Evolutionary conservation across 2,113 vertebrate species (phyloP), one percentile per base, ranked within the genome.

Genomic region (Zosterops japonicus): DNA sequence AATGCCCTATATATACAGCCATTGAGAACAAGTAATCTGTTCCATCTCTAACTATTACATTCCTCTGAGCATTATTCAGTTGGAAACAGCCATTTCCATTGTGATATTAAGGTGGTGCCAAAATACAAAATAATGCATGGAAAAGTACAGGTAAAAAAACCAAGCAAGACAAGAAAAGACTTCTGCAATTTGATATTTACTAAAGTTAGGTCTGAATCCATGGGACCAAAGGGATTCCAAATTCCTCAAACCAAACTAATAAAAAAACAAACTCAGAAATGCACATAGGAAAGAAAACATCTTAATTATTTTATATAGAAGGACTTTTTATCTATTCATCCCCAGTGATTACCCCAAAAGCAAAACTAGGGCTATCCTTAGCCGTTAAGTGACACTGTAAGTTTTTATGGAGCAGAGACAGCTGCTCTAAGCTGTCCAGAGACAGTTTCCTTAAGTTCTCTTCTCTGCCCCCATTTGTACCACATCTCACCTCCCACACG

Each of bases 401-500:
- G 5, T 8, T 27, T 70, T 77, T 63, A 31, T 12, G 7, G 24
- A 78, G 20, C 5, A 61, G 14, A 91, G 24, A 10, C 47, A 64
- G 44, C 12, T 85, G 36, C 20, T 59, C 14, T 9, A 33, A 52
- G 10, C 22, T 50, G 23, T 44, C 28, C 18, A 21, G 63, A 68
- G 44, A 59, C 22, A 68, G 36, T 86, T 31, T 57, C 70, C 44
- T 29, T 29, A 15, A 71, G 11, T 17, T 41, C 8, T 71, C 16
- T 42, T 49, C 33, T 69, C 53, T 57, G 19, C 3, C 7, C 2
- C 5, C 2, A 2, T 74, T 77, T 74, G 36, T n/a, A 42, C 33
- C 33, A 28, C 0, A 0, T 52, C n/a, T 78, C 46, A 77, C 31
- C 6, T 84, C 25, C 13, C 31, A 33, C 1, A 1, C 8, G 29